Percentiles rank a stretch among this genome's conserved stretches.
Evolutionary conservation across 2,888 invertebrate species (phyloP).

Genomic region (Carabus problematicus): DNA sequence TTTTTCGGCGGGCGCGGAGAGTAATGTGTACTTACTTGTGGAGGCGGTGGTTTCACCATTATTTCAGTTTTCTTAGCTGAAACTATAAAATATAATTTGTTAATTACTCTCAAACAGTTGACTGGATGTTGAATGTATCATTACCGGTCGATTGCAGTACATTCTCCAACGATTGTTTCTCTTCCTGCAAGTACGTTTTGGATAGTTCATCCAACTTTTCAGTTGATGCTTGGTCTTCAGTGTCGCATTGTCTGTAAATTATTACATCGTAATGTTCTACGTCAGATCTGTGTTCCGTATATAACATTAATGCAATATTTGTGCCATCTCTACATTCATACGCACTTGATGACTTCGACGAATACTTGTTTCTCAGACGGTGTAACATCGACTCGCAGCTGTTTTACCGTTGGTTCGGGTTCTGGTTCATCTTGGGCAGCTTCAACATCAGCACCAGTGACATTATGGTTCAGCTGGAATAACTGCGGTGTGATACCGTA

Average conservation of each 20-base stretch:
- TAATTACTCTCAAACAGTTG: background rate
- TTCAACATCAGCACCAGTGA: background rate
- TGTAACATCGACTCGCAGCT: conserved; percentile 6
- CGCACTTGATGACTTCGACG: conserved; percentile 39
- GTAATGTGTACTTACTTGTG: background rate
- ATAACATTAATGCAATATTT: too few species aligned
- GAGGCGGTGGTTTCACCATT: background rate
- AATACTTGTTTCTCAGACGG: conserved; percentile 37
- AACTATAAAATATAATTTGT: conserved; percentile 2
- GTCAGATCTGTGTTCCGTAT: too few species aligned
- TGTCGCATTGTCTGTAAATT: conserved; percentile 32
- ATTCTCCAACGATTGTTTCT: conserved; percentile 28
- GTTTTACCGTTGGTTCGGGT: background rate
- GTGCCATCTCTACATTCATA: too few species aligned
- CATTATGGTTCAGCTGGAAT: conserved; percentile 62
- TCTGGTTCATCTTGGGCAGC: background rate
- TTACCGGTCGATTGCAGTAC: conserved; percentile 23
- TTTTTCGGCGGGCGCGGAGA: too few species aligned
- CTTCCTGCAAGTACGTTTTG: conserved; percentile 21
- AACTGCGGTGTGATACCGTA: conserved; percentile 72
- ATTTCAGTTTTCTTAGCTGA: conserved; percentile 17
- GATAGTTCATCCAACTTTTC: background rate
- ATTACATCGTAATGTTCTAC: background rate
- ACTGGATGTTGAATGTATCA: background rate
- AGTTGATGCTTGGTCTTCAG: background rate